These are phyloP conservation scores for Eudasyphora cyanicolor DNA, from an alignment of 2,888 invertebrate species.

Conservation along the genomic window DNA sequence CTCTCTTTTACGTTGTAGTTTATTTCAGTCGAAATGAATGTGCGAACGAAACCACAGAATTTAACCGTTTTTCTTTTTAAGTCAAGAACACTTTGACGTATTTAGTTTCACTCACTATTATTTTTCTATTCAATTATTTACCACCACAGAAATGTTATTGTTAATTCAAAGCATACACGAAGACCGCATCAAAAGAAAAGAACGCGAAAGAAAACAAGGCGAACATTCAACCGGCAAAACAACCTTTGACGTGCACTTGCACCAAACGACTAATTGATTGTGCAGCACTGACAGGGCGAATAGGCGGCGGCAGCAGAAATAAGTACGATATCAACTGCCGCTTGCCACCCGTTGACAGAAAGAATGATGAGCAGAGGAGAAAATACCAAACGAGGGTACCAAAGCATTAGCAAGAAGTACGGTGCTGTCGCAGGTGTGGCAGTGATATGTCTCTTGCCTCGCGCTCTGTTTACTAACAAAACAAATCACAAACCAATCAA, in stretches of 20 bases:
- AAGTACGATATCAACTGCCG: background rate
- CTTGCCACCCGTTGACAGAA: background rate
- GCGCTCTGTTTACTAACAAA: background rate
- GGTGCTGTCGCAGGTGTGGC: background rate
- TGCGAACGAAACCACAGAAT: background rate
- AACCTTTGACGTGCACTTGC: constrained; percentile 58
- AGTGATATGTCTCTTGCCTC: background rate
- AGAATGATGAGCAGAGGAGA: background rate
- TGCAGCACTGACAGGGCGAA: background rate
- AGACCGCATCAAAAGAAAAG: background rate
- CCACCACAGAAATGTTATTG: background rate
- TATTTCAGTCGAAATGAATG: background rate
- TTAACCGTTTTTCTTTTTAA: background rate
- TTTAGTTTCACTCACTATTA: background rate
- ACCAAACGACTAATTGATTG: constrained; percentile 53
- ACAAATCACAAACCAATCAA: background rate
- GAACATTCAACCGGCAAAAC: constrained; percentile 9
- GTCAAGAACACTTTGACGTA: background rate
- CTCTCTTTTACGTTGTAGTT: background rate
- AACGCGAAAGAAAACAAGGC: background rate
- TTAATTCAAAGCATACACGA: background rate
- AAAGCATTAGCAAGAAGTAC: background rate
- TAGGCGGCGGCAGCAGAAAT: background rate
- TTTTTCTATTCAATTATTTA: background rate
- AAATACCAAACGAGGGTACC: background rate